Evolutionary conservation across 2,113 vertebrate species (phyloP).

Genomic region (Piaya cayana): DNA sequence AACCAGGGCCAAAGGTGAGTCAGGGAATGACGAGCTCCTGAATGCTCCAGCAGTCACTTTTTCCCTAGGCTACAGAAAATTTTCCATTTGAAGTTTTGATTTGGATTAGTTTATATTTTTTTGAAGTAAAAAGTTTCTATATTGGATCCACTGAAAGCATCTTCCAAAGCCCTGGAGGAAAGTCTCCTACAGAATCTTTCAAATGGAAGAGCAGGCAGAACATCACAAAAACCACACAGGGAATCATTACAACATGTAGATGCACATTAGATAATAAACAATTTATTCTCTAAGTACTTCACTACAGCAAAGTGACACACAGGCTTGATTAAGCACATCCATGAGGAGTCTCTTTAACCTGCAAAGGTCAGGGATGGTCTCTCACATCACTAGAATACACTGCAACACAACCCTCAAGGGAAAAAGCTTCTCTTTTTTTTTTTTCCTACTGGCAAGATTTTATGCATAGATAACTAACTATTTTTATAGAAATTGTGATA

Average conservation of each 20-base stretch:
- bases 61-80: neutral
- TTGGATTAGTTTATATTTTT: neutral
- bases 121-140: neutral
- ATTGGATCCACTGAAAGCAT: neutral
- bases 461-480: neutral
- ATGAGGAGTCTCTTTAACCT: neutral
- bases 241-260: neutral
- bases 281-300: neutral
- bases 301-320: neutral
- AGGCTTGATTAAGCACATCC: neutral
- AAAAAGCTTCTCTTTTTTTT: neutral
- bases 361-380: neutral
- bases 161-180: neutral
- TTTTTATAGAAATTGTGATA: slow-evolving; percentile 18
- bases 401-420: neutral
- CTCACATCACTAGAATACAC: neutral
- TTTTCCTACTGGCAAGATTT: neutral
- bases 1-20: neutral
- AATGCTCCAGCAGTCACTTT: neutral
- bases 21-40: neutral
- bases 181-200: neutral
- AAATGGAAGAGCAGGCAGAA: neutral
- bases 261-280: neutral
- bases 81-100: neutral
- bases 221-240: fast-evolving